phyloP scores from a whole-genome alignment of 2,797 vertebrate genomes.

The Notolepis coatsorum region DNA sequence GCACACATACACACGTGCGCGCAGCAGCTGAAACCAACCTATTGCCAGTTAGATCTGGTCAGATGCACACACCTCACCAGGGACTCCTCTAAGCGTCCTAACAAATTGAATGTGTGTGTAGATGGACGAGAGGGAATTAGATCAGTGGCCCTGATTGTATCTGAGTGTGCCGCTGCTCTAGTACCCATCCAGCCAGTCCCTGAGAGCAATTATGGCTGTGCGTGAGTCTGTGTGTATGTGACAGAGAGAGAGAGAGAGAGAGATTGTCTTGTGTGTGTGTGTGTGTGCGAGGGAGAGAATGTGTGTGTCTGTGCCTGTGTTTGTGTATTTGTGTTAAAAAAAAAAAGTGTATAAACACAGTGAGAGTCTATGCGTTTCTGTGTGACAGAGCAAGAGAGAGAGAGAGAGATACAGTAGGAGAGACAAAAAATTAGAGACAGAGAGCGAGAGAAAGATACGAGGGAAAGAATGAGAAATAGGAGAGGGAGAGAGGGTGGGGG shows the following conservation, averaged over 20 bases:
- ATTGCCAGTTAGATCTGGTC: slow-evolving; percentile 75
- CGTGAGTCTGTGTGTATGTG: slow-evolving; percentile 53
- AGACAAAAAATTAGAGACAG: neutral
- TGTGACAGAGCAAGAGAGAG: too few relatives aligned
- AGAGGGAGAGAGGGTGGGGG: slow-evolving; percentile 24
- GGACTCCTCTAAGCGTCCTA: slow-evolving; percentile 79
- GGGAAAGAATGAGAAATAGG: too few relatives aligned
- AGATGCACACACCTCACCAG: slow-evolving; percentile 81
- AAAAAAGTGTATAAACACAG: too few relatives aligned
- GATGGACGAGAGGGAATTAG: slow-evolving; percentile 83
- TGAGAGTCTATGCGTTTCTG: too few relatives aligned
- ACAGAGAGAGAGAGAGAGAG: neutral
- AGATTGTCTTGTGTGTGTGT: neutral
- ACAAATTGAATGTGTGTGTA: slow-evolving; percentile 87
- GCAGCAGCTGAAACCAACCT: slow-evolving; percentile 56
- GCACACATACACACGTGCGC: slow-evolving; percentile 1
- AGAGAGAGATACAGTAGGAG: too few relatives aligned
- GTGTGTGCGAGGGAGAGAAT: neutral
- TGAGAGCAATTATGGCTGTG: slow-evolving; percentile 55
- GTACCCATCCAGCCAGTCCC: slow-evolving; percentile 74
- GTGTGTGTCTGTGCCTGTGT: neutral
- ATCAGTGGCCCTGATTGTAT: slow-evolving; percentile 84
- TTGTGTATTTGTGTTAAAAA: neutral
- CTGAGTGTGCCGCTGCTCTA: slow-evolving; percentile 78
- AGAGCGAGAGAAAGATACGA: neutral